Percentiles rank a stretch among this genome's conserved stretches.
Evolutionary conservation across 2,797 vertebrate genomes (phyloP).

Genomic region (Borostomias antarcticus): DNA sequence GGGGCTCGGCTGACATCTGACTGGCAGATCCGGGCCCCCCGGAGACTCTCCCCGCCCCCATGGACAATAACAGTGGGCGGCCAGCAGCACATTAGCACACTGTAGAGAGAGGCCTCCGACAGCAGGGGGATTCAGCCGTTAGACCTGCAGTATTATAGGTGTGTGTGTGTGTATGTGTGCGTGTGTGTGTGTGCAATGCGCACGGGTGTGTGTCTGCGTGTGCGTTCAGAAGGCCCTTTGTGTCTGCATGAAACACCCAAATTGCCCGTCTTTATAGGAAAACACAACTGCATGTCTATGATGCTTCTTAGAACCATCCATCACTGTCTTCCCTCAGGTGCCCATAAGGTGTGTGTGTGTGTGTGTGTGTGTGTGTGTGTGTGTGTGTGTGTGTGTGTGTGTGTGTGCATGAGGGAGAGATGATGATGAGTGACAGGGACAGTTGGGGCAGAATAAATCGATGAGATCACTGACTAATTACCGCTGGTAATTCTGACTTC

Average conservation of each 20-base stretch:
- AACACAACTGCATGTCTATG: not conserved
- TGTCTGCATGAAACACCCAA: not conserved
- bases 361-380: not conserved
- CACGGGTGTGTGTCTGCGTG: constrained; percentile 6
- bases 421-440: constrained; percentile 3
- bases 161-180: not conserved
- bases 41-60: constrained; percentile 49
- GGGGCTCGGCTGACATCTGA: too few relatives aligned
- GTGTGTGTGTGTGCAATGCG: not conserved
- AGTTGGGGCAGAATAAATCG: constrained; percentile 7
- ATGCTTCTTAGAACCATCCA: not conserved
- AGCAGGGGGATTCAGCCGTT: not conserved
- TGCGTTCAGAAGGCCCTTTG: not conserved
- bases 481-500: constrained; percentile 1
- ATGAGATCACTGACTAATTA: constrained; percentile 23
- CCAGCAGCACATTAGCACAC: constrained; percentile 25
- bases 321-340: not conserved
- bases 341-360: not conserved
- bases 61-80: constrained; percentile 50
- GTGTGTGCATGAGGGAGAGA: not conserved
- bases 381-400: not conserved
- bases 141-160: not conserved
- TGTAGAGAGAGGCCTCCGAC: not conserved
- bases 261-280: not conserved
- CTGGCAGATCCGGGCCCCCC: constrained; percentile 51